phyloP scores from a whole-genome alignment of 2,113 vertebrate genomes.

The Pelvicachromis taeniatus region DNA sequence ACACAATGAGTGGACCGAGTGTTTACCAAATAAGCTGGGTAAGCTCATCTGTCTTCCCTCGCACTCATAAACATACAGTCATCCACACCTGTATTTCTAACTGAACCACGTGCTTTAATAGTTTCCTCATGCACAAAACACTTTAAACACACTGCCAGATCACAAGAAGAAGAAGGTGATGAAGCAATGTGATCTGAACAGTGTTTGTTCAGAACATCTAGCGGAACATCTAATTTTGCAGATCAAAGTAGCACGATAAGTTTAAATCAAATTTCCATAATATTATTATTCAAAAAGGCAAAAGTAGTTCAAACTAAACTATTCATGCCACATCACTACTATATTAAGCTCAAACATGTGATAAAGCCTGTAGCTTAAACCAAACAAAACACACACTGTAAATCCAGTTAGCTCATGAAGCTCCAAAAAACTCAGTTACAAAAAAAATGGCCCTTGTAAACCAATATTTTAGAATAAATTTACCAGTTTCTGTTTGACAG shows the following conservation, averaged over 20 bases:
- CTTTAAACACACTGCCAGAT: not conserved
- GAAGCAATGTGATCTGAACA: not conserved
- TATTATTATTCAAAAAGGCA: not conserved
- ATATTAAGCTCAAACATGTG: not conserved
- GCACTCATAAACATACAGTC: slow-evolving; percentile 30
- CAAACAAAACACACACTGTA: not conserved
- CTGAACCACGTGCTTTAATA: slow-evolving; percentile 40
- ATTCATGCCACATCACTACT: not conserved
- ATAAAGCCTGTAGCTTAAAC: not conserved
- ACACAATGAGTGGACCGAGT: slow-evolving; percentile 38
- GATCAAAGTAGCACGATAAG: not conserved
- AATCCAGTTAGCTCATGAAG: not conserved
- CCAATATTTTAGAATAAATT: not conserved
- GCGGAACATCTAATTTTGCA: not conserved
- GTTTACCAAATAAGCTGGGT: slow-evolving; percentile 29
- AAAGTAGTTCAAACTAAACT: not conserved
- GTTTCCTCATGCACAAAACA: slow-evolving; percentile 23
- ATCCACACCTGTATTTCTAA: slow-evolving; percentile 33
- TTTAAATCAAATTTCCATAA: not conserved
- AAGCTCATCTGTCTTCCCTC: slow-evolving; percentile 29
- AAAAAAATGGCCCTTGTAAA: not conserved
- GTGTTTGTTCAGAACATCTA: not conserved
- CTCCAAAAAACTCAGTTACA: not conserved
- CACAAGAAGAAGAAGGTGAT: not conserved
- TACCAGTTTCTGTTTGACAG: not conserved